phyloP scores from a whole-genome alignment of 1,140 invertebrate species.

The Brachystomella parvula region DNA sequence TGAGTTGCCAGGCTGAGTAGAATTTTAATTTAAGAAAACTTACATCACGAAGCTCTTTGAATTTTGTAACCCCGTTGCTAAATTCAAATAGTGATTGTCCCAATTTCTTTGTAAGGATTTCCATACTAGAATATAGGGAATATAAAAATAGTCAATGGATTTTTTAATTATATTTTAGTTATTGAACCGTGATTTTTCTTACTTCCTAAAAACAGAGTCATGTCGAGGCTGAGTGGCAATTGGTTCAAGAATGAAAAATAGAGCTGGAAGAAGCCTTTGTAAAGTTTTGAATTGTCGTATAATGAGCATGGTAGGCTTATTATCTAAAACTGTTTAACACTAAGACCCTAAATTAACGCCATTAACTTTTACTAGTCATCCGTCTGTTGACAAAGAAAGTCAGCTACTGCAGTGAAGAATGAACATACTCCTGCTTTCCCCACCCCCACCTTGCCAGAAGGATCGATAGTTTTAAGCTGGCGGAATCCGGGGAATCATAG shows the following conservation, averaged over 20 bases:
- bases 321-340: too few species aligned
- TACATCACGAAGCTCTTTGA: not conserved
- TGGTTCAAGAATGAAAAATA: not conserved
- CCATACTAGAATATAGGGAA: not conserved
- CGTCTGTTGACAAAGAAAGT: too few species aligned
- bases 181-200: not conserved
- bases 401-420: too few species aligned
- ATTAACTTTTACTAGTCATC: too few species aligned
- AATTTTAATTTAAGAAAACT: not conserved
- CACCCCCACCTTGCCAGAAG: too few species aligned
- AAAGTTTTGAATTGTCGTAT: too few species aligned
- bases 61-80: slow-evolving; percentile 1
- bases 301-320: too few species aligned
- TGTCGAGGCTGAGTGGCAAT: not conserved
- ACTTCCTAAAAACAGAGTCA: not conserved
- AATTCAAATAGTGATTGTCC: not conserved
- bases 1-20: not conserved
- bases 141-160: not conserved
- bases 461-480: too few species aligned
- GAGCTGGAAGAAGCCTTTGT: not conserved
- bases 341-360: too few species aligned
- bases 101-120: not conserved
- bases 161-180: not conserved
- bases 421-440: too few species aligned
- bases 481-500: too few species aligned